phyloP scores from a whole-genome alignment of 2,797 vertebrate genomes.

The Tenualosa ilisha region DNA sequence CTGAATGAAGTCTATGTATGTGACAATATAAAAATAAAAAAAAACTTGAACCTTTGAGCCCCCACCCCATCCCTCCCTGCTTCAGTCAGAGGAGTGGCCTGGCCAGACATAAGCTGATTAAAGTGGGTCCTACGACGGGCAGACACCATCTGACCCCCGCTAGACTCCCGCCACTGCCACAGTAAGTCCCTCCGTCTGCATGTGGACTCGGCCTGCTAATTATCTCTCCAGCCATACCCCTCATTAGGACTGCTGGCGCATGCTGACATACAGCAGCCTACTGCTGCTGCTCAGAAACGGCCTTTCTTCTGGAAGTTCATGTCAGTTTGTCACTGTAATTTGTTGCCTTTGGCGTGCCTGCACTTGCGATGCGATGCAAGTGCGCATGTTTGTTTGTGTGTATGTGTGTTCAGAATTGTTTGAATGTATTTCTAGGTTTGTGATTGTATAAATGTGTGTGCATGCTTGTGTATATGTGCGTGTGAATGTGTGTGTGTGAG shows the following conservation, averaged over 20 bases:
- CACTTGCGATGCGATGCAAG: neutral
- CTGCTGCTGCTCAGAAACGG: neutral
- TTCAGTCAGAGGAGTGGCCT: neutral
- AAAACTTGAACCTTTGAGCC: neutral
- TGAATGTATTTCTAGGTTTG: neutral
- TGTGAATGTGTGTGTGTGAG: conserved; percentile 15
- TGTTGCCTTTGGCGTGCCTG: neutral
- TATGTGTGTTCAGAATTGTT: neutral
- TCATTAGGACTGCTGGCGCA: neutral
- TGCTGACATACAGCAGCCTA: neutral
- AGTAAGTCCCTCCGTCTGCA: neutral
- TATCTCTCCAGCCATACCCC: neutral
- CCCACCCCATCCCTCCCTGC: neutral
- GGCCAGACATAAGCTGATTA: conserved; percentile 73
- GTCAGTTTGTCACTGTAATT: neutral
- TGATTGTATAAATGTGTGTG: neutral
- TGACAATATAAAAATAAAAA: too few species aligned
- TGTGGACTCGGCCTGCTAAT: conserved; percentile 17
- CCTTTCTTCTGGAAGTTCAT: neutral
- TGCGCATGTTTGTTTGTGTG: conserved; percentile 7
- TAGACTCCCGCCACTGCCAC: neutral
- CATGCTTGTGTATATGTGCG: neutral
- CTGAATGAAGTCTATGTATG: too few species aligned
- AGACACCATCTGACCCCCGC: conserved; percentile 53
- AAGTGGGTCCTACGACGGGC: conserved; percentile 29